These are phyloP conservation scores for Natrix natrix DNA, from an alignment of 2,797 vertebrate species.

Conservation along the genomic window DNA sequence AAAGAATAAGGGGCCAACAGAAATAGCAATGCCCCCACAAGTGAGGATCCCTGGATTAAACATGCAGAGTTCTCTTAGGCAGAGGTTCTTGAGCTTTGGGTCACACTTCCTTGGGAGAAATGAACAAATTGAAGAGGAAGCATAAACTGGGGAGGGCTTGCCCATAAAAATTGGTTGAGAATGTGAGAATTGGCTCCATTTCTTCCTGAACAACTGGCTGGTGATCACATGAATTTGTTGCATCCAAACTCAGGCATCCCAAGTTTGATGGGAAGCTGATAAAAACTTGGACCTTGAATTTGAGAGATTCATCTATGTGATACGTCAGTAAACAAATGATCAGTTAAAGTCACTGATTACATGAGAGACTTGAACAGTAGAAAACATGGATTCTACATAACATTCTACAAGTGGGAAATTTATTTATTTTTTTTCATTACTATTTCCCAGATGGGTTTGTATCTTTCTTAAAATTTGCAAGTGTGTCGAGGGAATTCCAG, in stretches of 20 bases:
- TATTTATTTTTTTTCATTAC: not conserved
- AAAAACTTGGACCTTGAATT: not conserved
- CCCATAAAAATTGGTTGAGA: not conserved
- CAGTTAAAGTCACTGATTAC: not conserved
- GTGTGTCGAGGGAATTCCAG: not conserved
- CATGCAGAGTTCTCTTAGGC: too few species aligned
- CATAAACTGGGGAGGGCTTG: not conserved
- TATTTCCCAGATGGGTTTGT: not conserved
- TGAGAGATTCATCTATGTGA: too few species aligned
- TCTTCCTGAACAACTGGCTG: not conserved
- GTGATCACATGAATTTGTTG: not conserved
- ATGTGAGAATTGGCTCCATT: not conserved
- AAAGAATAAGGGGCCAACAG: not conserved
- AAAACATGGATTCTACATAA: not conserved
- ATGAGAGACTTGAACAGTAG: not conserved
- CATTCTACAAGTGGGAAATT: not conserved
- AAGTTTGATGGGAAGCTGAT: not conserved
- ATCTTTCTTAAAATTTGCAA: not conserved
- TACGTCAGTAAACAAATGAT: not conserved
- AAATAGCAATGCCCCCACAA: too few species aligned
- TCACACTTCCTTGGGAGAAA: not conserved
- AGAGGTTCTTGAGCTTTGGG: not conserved
- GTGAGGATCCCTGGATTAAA: too few species aligned
- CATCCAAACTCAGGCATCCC: too few species aligned
- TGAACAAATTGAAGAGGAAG: not conserved